These are phyloP conservation scores for Cactoblastis cactorum DNA, from an alignment of 2,888 invertebrate genomes.

Conservation along the genomic window DNA sequence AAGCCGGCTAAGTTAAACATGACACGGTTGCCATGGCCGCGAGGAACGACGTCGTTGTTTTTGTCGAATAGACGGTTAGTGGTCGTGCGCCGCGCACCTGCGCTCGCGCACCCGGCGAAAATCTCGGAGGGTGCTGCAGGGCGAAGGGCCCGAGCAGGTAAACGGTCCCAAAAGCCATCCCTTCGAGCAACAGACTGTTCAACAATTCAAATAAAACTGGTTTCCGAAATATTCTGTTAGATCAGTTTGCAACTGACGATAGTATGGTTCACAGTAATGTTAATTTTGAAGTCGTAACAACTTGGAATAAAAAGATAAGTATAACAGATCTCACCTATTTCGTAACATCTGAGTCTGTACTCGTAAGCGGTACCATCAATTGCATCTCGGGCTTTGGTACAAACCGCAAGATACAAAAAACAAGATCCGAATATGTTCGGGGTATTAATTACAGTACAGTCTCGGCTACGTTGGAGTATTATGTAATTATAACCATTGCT, in stretches of 20 bases:
- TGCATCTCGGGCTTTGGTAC: conserved; percentile 54
- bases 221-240: conserved; percentile 29
- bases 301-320: conserved; percentile 30
- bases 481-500: conserved; percentile 49
- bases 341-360: conserved; percentile 37
- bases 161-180: conserved; percentile 45
- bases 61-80: conserved; percentile 57
- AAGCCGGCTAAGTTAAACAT: conserved; percentile 46
- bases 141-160: conserved; percentile 60
- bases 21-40: conserved; percentile 43
- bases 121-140: conserved; percentile 64
- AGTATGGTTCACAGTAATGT: conserved; percentile 19
- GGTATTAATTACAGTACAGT: conserved; percentile 52
- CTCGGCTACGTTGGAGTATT: conserved; percentile 43
- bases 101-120: conserved; percentile 66
- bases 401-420: conserved; percentile 56
- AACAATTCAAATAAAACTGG: conserved; percentile 37
- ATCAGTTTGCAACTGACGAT: conserved; percentile 15
- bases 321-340: conserved; percentile 30
- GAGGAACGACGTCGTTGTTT: conserved; percentile 43
- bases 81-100: conserved; percentile 66
- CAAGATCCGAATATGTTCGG: conserved; percentile 45
- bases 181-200: conserved; percentile 33
- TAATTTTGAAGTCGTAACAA: conserved; percentile 32
- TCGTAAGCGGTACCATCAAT: conserved; percentile 23